Conservation (phyloP, 2,113 vertebrate genomes). For the Eleginops maclovinus region DNA sequence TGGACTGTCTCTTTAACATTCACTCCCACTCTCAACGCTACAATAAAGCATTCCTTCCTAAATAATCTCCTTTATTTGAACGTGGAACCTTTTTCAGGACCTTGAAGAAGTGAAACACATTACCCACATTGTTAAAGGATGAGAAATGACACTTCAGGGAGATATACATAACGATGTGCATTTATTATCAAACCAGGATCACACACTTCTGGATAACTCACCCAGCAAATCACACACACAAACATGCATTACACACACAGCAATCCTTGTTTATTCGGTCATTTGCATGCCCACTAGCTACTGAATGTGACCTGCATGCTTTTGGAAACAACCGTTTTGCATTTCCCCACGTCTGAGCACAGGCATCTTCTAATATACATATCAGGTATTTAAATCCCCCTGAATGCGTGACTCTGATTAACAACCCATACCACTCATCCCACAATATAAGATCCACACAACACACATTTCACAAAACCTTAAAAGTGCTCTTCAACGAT, state of each 20-base stretch:
- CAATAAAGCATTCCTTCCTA: constrained; percentile 71
- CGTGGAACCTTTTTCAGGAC: no score
- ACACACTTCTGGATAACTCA: no score
- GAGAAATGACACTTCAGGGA: background rate
- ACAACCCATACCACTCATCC: no score
- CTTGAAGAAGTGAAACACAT: no score
- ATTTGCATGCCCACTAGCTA: background rate
- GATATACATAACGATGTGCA: background rate
- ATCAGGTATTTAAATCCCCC: no score
- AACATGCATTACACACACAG: background rate
- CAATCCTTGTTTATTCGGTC: background rate
- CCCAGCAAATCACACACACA: background rate
- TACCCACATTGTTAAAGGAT: background rate
- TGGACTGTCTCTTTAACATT: constrained; percentile 42
- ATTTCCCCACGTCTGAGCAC: background rate
- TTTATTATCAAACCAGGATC: no score
- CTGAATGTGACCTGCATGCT: background rate
- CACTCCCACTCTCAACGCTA: constrained; percentile 50
- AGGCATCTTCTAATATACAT: background rate
- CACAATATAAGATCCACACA: no score
- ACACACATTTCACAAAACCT: no score
- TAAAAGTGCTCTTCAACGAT: no score
- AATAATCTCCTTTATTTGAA: background rate
- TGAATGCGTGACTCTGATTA: no score
- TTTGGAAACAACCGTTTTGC: background rate